Base-by-base conservation (phyloP, 35 echinoderm and acorn worm species). In the Ophioderma brevispina region DNA sequence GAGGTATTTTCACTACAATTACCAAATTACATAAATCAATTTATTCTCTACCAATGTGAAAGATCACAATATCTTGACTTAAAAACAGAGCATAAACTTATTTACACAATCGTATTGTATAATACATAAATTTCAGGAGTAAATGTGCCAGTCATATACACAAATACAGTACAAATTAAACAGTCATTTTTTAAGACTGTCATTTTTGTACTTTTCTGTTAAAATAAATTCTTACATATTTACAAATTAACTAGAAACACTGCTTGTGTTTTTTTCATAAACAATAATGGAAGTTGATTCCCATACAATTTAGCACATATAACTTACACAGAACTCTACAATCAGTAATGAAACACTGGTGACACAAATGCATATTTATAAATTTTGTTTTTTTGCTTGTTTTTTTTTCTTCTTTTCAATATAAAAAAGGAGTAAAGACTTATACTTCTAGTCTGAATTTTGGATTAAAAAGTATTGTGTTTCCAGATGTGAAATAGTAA, bases 341-440 rank as follows among this genome's bases (percentile, higher is more conserved):
- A 3, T 15, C n/a, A 25, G 59, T 70, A 70, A 70, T 70, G 15
- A 70, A 70, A 70, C 59, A 70, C 59, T 70, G 59, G 59, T 70
- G 59, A 70, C 59, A 70, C 59, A 70, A 70, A 70, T 70, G 59
- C 59, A 70, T 70, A 70, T 70, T 70, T 70, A 70, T 70, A 70
- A 70, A 70, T 70, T 70, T n/a, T n/a, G n/a, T n/a, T n/a, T n/a
- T n/a, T 70, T 70, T 70, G 59, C n/a, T 30, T 70, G 10, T 70
- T 8, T 25, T 70, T 70, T 70, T 70, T 70, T 70, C 23, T 70
- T 3, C n/a, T 4, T 15, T 2, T 6, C n/a, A 15, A 70, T 70
- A 30, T 70, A 70, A 30, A 70, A 6, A 70, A 70, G 59, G 59
- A 70, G 59, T 70, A 6, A 52, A 70, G 59, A 30, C 1, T 70